Conservation (phyloP, 30 jellyfish, hydroid and myxozoan species). For the Chrysaora quinquecirrha region DNA sequence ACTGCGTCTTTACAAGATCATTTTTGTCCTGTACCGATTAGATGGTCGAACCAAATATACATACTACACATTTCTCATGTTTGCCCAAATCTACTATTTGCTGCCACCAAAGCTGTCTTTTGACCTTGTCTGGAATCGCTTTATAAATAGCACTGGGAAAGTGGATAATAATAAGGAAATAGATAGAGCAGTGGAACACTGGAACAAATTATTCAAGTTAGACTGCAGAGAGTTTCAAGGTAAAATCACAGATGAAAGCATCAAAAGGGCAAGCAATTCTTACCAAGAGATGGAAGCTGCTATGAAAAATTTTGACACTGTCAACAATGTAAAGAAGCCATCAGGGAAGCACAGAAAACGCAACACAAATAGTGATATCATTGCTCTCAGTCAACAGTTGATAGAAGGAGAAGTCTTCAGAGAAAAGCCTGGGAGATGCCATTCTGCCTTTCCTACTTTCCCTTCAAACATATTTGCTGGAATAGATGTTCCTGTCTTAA, state of each 20-base stretch:
- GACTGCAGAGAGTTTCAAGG: conserved; percentile 40
- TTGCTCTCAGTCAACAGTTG: conserved; percentile 36
- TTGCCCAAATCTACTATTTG: conserved; percentile 21
- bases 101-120: conserved; percentile 32
- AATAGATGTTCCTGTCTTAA: conserved; percentile 19
- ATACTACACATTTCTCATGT: conserved; percentile 6
- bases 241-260: conserved; percentile 4
- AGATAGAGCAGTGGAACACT: conserved; percentile 28
- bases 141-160: conserved; percentile 16
- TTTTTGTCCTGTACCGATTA: background rate
- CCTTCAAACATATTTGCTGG: conserved; percentile 22
- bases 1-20: conserved; percentile 20
- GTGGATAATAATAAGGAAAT: background rate
- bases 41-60: conserved; percentile 19
- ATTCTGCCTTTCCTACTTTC: conserved; percentile 20
- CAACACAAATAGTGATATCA: conserved; percentile 27
- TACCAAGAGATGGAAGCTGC: conserved; percentile 40
- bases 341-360: conserved; percentile 36
- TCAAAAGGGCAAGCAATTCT: conserved; percentile 21
- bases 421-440: conserved; percentile 46
- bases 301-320: conserved; percentile 23
- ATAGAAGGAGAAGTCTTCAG: conserved; percentile 22
- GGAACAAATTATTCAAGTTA: conserved; percentile 8
- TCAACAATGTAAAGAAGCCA: conserved; percentile 38
- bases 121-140: conserved; percentile 28